Base-by-base conservation (phyloP, 2,797 vertebrate genomes). In the Xiphorhynchus erythropygius region DNA sequence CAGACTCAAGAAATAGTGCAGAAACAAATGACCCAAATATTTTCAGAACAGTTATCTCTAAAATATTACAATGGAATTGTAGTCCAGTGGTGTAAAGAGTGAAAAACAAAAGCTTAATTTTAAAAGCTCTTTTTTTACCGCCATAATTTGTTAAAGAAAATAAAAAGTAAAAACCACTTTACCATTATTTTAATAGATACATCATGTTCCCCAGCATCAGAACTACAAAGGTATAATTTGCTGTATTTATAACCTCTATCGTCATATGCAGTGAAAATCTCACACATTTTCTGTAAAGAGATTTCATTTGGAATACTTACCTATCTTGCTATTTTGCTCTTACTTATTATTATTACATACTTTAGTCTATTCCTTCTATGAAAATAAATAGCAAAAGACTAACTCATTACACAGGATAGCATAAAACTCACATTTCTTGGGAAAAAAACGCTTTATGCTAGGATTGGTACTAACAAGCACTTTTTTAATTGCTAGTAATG, bases 341-440 rank as follows among this genome's bases (percentile, higher is more conserved):
- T 79, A 95, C 93, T 93, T 97, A 95, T 93, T 92, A 84, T 93
- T 93, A 94, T 90, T 96, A 78, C 90, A 88, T 91, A 84, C 93
- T 96, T 94, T 91, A 86, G 88, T 91, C 84, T 85, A 59, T 59
- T 76, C 59, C 82, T 97, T 88, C 95, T 89, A 77, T 84, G 70
- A 88, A 95, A 96, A 85, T 84, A 97, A 96, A 76, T 89, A 73
- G 74, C 83, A 89, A 95, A 84, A 97, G 84, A 89, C 73, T 89
- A 93, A 93, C 32, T 97, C 89, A 96, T 96, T 97, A 96, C 84
- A 88, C 25, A 74, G 11, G 25, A 50, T 84, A 83, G 91, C 84
- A 97, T 95, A 63, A 93, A 59, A n/a, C 52, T 95, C 56, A 74
- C 25, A 68, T 75, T 96, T 95, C 90, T 76, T 83, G 35, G 59